phyloP scores from a whole-genome alignment of 35 echinoderm and acorn worm genomes.

The Nesometra sesokonis region DNA sequence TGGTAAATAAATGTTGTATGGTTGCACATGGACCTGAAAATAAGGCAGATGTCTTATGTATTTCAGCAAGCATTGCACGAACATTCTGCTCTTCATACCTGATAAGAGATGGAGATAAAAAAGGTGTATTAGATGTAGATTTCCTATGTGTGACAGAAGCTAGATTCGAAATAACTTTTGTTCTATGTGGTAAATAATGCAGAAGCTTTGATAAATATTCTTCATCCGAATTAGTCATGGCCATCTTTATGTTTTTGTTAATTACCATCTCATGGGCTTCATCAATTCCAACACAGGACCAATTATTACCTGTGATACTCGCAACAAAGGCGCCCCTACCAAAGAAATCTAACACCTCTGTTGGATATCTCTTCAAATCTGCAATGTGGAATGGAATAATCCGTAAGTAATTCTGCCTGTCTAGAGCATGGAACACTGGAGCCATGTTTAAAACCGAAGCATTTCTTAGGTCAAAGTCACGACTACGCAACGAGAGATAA shows the following conservation, averaged over 20 bases:
- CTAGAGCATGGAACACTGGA: slow-evolving; percentile 42
- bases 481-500: slow-evolving; percentile 19
- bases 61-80: background rate
- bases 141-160: background rate
- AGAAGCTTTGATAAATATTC: slow-evolving; percentile 12
- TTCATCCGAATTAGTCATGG: slow-evolving; percentile 1
- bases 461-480: slow-evolving; percentile 19
- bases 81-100: background rate
- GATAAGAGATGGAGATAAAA: background rate
- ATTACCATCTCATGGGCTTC: slow-evolving; percentile 59
- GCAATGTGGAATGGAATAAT: slow-evolving; percentile 23
- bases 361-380: slow-evolving; percentile 16
- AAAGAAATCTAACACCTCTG: background rate
- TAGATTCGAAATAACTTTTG: slow-evolving; percentile 18
- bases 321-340: slow-evolving; percentile 21
- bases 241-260: slow-evolving; percentile 39
- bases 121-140: background rate
- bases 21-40: background rate
- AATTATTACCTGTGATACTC: slow-evolving; percentile 16
- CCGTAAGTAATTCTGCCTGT: slow-evolving; percentile 22
- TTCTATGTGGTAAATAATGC: slow-evolving; percentile 42
- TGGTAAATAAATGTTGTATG: background rate
- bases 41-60: background rate
- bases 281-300: slow-evolving; percentile 33
- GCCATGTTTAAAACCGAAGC: slow-evolving; percentile 2